Evolutionary conservation across 2,113 vertebrate genomes (phyloP).

Genomic region (Gallinago paraguaiae): DNA sequence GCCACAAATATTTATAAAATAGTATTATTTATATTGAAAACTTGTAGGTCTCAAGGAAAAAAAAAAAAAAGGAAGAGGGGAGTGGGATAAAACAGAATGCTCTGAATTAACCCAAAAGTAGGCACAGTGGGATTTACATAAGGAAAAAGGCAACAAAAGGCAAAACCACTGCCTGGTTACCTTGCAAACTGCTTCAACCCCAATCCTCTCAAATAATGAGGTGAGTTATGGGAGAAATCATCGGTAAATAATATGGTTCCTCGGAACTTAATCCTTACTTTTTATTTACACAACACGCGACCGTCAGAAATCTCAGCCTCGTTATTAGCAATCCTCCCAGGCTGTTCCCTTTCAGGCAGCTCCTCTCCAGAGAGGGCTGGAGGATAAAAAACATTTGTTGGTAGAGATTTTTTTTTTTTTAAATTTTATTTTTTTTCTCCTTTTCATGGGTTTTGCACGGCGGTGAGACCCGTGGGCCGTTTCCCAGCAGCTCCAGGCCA

Average conservation of each 20-base stretch:
- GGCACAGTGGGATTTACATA: not conserved
- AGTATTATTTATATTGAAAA: not conserved
- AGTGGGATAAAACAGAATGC: rapidly evolving
- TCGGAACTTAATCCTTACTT: not conserved
- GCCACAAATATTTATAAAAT: not conserved
- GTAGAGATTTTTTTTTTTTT: not conserved
- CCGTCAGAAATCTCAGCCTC: not conserved
- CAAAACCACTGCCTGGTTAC: not conserved
- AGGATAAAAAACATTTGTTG: not conserved
- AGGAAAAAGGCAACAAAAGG: not conserved
- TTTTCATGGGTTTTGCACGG: not conserved
- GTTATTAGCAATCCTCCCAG: not conserved
- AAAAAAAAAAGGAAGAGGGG: not conserved
- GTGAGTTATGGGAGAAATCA: not conserved
- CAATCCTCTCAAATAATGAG: not conserved
- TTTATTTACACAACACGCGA: not conserved
- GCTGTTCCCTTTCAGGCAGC: not conserved
- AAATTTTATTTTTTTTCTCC: not conserved
- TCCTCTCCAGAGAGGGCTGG: not conserved
- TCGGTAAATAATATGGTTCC: not conserved
- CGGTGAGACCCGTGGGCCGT: not conserved
- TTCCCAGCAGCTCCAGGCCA: not conserved
- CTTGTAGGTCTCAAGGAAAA: not conserved
- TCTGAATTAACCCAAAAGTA: not conserved
- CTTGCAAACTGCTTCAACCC: not conserved